Base-by-base conservation (phyloP, 2,888 invertebrate genomes). In the Drosophila colorata region DNA sequence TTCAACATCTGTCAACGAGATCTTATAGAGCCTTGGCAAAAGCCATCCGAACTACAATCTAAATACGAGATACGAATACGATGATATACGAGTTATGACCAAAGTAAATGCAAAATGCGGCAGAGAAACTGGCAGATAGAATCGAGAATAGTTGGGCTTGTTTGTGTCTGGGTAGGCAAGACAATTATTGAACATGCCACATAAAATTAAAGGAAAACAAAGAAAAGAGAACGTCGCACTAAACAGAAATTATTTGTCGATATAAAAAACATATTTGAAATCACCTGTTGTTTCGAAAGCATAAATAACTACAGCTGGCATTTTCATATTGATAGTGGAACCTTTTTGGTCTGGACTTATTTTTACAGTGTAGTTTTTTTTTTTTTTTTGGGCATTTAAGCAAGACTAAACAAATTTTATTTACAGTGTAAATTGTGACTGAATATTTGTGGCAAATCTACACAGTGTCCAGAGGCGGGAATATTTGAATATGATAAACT, bases 251-350 rank as follows among this genome's bases (percentile, higher is more conserved):
- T n/a, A 46, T 57, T 51, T 49, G 25, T 43, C 59, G 53, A 60
- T 51, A 61, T 38, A 69, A 49, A 69, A 49, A 72, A 79, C 67
- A 78, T 80, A 70, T 66, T 72, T 78, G 64, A 70, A 84, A 84
- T 89, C 84, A 86, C 89, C 85, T 87, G 86, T 61, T 74, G 75
- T 71, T 74, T 80, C 67, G 80, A 80, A 87, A 86, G 84, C 82
- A 80, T 78, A 77, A 76, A 76, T 80, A 74, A 86, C 82, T 86
- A 89, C 75, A 80, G 89, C 69, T 85, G 87, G 86, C 78, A 76
- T 68, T 71, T 69, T 59, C 61, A 69, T 73, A 64, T 70, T 67
- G 41, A 69, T 41, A 68, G 73, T 70, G 68, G 68, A 69, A 61
- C 68, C 61, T 69, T 25, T 77, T 74, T 71, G 61, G 56, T 65